Evolutionary conservation across 2,113 vertebrate species (phyloP).

Genomic region (Pelobates fuscus): DNA sequence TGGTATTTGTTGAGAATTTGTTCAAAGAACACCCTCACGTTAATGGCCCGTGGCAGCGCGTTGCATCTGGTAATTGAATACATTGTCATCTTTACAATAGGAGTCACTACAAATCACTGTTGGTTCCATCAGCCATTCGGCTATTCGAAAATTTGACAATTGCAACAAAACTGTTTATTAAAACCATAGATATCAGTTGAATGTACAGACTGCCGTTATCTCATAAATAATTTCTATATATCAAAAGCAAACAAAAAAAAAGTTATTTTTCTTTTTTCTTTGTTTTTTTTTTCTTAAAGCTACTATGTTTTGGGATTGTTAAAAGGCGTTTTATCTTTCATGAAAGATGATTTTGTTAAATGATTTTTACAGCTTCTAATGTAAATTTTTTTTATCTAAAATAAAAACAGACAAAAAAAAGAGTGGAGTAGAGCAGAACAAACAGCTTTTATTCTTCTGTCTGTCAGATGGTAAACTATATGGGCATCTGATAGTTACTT

Average conservation of each 20-base stretch:
- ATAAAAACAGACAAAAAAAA: too few species aligned
- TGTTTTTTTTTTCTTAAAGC: conserved; percentile 24
- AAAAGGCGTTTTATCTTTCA: conserved; percentile 5
- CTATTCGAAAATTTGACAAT: conserved; percentile 57
- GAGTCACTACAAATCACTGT: conserved; percentile 65
- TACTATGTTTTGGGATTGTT: not conserved
- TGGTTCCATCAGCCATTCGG: conserved; percentile 54
- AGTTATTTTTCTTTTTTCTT: conserved; percentile 17
- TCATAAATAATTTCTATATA: not conserved
- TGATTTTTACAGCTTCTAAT: not conserved
- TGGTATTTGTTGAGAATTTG: conserved; percentile 66
- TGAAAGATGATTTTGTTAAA: conserved; percentile 6
- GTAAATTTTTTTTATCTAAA: not conserved
- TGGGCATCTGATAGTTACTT: too few species aligned
- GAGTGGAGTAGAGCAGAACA: not conserved
- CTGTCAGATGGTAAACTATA: conserved; percentile 11
- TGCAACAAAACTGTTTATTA: conserved; percentile 61
- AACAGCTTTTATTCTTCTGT: not conserved
- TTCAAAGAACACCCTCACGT: conserved; percentile 59
- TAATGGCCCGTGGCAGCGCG: conserved; percentile 66
- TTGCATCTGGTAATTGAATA: conserved; percentile 65
- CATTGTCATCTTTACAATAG: conserved; percentile 60
- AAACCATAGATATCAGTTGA: not conserved
- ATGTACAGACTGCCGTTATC: not conserved
- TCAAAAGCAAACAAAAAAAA: conserved; percentile 1